A percentile compares a stretch with the other conserved stretches of the same genome.
Evolutionary conservation across 92 coral and sea anemone genomes (phyloP).

Genomic region (Bergia sp.): DNA sequence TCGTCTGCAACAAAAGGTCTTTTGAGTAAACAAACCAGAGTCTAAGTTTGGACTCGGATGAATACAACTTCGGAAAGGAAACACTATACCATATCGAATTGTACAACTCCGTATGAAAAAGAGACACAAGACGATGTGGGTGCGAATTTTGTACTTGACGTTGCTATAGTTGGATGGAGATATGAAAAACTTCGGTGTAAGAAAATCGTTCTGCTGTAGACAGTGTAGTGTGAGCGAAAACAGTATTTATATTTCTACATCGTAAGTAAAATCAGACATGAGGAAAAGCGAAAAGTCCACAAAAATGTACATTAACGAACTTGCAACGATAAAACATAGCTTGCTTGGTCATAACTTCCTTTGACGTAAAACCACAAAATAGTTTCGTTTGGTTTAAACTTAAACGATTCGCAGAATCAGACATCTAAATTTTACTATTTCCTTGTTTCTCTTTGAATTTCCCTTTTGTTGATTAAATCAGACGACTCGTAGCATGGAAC

Average conservation of each 20-base stretch:
- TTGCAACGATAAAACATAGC: not conserved
- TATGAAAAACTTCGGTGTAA: not conserved
- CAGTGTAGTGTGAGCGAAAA: not conserved
- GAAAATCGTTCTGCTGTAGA: not conserved
- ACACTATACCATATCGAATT: not conserved
- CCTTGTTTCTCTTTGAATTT: no score
- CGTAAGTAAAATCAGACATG: not conserved
- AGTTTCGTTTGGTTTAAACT: not conserved
- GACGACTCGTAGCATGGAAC: no score
- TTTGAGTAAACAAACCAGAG: constrained; percentile 31
- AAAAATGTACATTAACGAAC: no score
- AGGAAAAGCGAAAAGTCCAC: not conserved
- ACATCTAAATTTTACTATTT: no score
- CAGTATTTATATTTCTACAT: not conserved
- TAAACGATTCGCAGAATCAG: no score
- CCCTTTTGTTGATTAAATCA: no score
- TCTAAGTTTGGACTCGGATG: not conserved
- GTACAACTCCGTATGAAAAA: not conserved
- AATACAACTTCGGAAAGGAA: not conserved
- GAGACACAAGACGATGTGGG: not conserved
- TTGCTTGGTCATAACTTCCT: not conserved
- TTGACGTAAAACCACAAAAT: not conserved
- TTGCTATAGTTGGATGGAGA: not conserved
- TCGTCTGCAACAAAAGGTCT: constrained; percentile 26
- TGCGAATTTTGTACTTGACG: not conserved